Evolutionary conservation across 2,113 vertebrate species (phyloP).

Genomic region (Gorsachius goisagi): DNA sequence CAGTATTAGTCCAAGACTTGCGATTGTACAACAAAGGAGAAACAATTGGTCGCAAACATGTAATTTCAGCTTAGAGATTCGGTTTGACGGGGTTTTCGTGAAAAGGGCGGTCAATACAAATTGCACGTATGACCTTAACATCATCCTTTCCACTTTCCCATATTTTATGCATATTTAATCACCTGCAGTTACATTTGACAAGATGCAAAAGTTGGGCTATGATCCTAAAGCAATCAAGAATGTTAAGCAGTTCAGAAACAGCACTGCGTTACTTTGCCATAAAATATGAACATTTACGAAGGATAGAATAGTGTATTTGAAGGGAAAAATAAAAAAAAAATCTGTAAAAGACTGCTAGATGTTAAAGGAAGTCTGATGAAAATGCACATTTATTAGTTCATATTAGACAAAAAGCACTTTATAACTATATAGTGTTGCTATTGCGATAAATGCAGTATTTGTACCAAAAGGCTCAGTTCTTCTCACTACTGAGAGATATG

Average conservation of each 20-base stretch:
- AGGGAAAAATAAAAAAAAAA: background rate
- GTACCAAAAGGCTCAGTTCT: constrained; percentile 37
- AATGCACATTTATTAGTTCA: constrained; percentile 15
- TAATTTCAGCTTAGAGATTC: background rate
- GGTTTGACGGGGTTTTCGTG: background rate
- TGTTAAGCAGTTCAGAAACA: background rate
- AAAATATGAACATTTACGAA: background rate
- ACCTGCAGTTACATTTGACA: background rate
- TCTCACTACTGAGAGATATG: background rate
- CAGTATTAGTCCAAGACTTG: background rate
- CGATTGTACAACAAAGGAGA: background rate
- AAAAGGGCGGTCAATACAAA: background rate
- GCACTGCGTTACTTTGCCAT: background rate
- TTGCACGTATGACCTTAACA: background rate
- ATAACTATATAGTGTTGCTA: background rate
- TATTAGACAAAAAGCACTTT: constrained; percentile 24
- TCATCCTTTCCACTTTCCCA: background rate
- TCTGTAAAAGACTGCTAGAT: background rate
- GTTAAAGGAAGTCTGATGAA: constrained; percentile 31
- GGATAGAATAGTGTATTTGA: background rate
- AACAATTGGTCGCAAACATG: background rate
- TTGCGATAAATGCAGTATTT: constrained; percentile 21
- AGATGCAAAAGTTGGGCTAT: background rate
- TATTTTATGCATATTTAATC: background rate
- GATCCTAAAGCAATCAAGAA: constrained; percentile 8